phyloP scores from a whole-genome alignment of 2,888 invertebrate genomes.

The Bibio marci region DNA sequence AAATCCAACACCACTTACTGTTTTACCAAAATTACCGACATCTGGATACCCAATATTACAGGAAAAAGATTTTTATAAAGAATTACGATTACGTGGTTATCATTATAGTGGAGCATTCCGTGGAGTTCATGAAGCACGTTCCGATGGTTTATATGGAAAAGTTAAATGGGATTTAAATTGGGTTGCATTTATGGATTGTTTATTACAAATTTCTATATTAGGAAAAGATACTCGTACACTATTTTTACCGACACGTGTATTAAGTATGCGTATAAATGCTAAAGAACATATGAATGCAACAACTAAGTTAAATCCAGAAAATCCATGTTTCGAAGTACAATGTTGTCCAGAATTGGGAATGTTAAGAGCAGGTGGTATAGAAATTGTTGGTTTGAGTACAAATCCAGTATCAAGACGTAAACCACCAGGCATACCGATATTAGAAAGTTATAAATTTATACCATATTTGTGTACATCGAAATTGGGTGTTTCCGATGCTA shows the following conservation, averaged over 20 bases:
- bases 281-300: slow-evolving; percentile 37
- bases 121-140: slow-evolving; percentile 19
- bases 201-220: slow-evolving; percentile 68
- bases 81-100: slow-evolving; percentile 52
- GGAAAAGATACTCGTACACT: slow-evolving; percentile 50
- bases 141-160: slow-evolving; percentile 24
- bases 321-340: slow-evolving; percentile 21
- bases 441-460: slow-evolving; percentile 59
- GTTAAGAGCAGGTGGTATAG: slow-evolving; percentile 53
- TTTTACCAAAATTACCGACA: slow-evolving; percentile 12
- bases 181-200: slow-evolving; percentile 76
- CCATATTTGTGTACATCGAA: slow-evolving; percentile 34
- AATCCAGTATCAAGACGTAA: slow-evolving; percentile 52
- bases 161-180: slow-evolving; percentile 63
- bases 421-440: slow-evolving; percentile 52
- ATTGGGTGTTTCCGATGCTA: slow-evolving; percentile 28
- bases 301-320: slow-evolving; percentile 22
- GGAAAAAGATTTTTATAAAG: slow-evolving; percentile 50
- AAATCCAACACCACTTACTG: slow-evolving; percentile 17
- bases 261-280: slow-evolving; percentile 50
- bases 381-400: slow-evolving; percentile 56
- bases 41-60: slow-evolving; percentile 26
- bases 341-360: slow-evolving; percentile 18
- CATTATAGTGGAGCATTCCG: slow-evolving; percentile 32
- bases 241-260: slow-evolving; percentile 50